Evolutionary conservation across 1,140 invertebrate species (phyloP), one percentile per base, ranked within the genome.

Genomic region (Bathynomus jamesi): DNA sequence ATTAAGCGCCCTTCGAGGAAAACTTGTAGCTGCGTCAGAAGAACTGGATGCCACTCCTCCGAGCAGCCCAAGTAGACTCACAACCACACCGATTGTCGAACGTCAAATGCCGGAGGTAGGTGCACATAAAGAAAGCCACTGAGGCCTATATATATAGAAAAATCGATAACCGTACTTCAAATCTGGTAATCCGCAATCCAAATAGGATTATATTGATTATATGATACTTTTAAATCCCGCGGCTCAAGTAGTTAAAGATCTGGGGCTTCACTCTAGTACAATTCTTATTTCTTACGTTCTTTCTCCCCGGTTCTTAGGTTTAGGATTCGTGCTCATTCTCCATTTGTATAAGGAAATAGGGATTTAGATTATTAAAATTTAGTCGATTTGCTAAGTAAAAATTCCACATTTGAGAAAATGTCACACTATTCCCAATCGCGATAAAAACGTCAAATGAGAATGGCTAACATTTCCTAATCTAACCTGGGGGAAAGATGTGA

Each of bases 101-200:
- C 63, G 74, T 61, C 66, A 76, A 30, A 28, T 76, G 64, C 74
- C 74, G 3, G 74, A 76, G 71, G 74, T 72, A 28, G 40, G 69
- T 13, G 17, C 5, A 2, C n/a, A 24, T 13, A 30, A 4, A 32
- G 29, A 24, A 21, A 27, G 11, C 21, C 17, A 2, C 1, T 62
- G 17, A n/a, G n/a, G n/a, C 29, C n/a, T 66, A 17, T 1, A 31
- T 65, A 30, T 13, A 40, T 53, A 53, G 21, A 11, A 13, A 53
- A 13, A 13, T 53, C 5, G n/a, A 11, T 10, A 17, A 17, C n/a
- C 46, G 3, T 31, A 28, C 28, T 28, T 68, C 21, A 27, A 32
- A 25, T 69, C 53, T 8, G 30, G 21, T 61, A n/a, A 53, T 11
- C 32, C n/a, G 0, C 40, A 69, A 3, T 2, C 0, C 25, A n/a